These are phyloP conservation scores for Aptenodytes forsteri DNA, from an alignment of 2,113 vertebrate genomes.

Conservation along the genomic window DNA sequence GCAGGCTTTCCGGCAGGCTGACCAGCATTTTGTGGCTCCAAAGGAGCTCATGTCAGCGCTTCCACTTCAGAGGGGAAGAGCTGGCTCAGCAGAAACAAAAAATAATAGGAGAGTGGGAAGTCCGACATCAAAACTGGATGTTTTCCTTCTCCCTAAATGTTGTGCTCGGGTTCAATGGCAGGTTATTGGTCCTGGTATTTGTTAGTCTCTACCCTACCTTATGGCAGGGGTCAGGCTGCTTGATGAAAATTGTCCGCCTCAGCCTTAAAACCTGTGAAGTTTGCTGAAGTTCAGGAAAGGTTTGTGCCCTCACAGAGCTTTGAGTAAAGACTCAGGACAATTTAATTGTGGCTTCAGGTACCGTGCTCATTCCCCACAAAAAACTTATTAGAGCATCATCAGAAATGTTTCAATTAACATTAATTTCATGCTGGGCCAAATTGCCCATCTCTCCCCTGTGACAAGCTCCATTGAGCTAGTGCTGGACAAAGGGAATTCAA, in stretches of 20 bases:
- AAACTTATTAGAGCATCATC: neutral
- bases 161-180: neutral
- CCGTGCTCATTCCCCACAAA: neutral
- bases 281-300: neutral
- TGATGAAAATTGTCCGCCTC: neutral
- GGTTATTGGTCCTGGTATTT: neutral
- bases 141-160: neutral
- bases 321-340: neutral
- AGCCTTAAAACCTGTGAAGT: neutral
- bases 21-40: neutral
- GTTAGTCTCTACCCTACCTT: neutral
- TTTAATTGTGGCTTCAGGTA: neutral
- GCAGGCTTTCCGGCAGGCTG: neutral
- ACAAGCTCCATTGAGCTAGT: neutral
- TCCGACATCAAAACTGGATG: neutral
- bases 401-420: neutral
- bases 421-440: neutral
- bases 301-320: neutral
- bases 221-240: neutral
- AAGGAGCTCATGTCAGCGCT: neutral
- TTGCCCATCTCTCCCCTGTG: neutral
- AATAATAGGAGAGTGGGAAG: neutral
- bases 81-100: neutral
- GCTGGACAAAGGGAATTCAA: conserved; percentile 15
- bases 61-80: neutral